These are phyloP conservation scores for Hartigia nigra DNA, from an alignment of 2,888 invertebrate species.

Conservation along the genomic window DNA sequence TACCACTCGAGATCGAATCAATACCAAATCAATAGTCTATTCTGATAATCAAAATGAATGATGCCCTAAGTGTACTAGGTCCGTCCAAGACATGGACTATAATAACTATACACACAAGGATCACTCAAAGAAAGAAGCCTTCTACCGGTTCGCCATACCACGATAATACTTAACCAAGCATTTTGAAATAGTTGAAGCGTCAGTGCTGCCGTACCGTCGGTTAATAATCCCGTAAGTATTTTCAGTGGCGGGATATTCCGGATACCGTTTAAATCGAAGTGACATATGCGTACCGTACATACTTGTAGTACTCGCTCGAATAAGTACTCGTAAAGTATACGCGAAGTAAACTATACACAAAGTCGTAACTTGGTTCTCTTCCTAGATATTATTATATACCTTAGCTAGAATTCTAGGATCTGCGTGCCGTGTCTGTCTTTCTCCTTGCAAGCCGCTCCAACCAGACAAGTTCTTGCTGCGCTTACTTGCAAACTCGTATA, in stretches of 20 bases:
- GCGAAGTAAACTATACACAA: constrained; percentile 24
- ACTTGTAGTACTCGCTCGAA: background rate
- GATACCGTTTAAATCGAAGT: constrained; percentile 32
- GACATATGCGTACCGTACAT: constrained; percentile 22
- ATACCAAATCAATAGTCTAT: background rate
- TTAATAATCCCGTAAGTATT: background rate
- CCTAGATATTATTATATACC: constrained; percentile 48
- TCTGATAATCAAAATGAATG: background rate
- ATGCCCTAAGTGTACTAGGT: background rate
- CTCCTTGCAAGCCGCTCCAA: background rate
- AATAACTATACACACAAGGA: background rate
- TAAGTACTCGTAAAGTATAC: constrained; percentile 15
- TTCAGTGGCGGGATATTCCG: constrained; percentile 22
- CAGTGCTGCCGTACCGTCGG: background rate
- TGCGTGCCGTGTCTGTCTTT: constrained; percentile 14
- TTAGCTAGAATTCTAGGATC: constrained; percentile 36
- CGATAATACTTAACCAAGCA: background rate
- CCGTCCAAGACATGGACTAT: background rate
- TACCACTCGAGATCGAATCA: background rate
- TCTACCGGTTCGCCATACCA: background rate
- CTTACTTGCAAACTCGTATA: background rate
- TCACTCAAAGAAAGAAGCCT: background rate
- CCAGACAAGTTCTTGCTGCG: background rate
- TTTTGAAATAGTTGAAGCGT: background rate
- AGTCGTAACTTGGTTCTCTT: constrained; percentile 44